Percentiles rank a stretch among this genome's conserved stretches.
These are phyloP conservation scores for Tyria jacobaeae DNA, from an alignment of 2,888 invertebrate genomes.

Conservation along the genomic window DNA sequence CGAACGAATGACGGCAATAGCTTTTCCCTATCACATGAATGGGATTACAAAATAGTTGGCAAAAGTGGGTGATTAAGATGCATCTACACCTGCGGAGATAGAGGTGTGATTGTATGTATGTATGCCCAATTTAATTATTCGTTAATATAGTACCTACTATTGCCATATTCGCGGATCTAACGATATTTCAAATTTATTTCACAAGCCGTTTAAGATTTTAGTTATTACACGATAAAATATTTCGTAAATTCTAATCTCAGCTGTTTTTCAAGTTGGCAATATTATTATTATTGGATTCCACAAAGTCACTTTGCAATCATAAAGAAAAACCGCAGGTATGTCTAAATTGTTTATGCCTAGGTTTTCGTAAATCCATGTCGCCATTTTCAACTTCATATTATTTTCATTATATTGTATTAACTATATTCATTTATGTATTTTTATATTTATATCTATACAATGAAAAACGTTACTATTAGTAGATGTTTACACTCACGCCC, in stretches of 20 bases:
- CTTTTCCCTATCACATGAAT: too few species aligned
- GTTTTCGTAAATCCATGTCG: conserved; percentile 58
- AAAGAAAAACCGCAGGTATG: conserved; percentile 64
- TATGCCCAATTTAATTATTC: too few species aligned
- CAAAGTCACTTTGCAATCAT: conserved; percentile 47
- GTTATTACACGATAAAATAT: conserved; percentile 31
- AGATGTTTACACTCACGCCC: too few species aligned
- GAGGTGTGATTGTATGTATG: too few species aligned
- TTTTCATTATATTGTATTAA: conserved; percentile 43
- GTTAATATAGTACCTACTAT: neutral
- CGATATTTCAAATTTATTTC: neutral
- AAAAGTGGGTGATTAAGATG: too few species aligned
- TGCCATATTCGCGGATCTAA: neutral
- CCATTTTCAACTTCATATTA: conserved; percentile 46
- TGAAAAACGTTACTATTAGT: too few species aligned
- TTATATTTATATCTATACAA: conserved; percentile 16
- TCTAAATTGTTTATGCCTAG: conserved; percentile 50
- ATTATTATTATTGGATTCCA: conserved; percentile 53
- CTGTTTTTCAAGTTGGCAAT: conserved; percentile 32
- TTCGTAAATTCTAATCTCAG: conserved; percentile 24
- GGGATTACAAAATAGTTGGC: too few species aligned
- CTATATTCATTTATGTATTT: conserved; percentile 35
- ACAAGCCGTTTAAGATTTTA: neutral
- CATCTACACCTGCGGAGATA: too few species aligned
- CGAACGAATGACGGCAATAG: too few species aligned